Evolutionary conservation across 2,888 invertebrate species (phyloP).

Genomic region (Taphrorychus bicolor): DNA sequence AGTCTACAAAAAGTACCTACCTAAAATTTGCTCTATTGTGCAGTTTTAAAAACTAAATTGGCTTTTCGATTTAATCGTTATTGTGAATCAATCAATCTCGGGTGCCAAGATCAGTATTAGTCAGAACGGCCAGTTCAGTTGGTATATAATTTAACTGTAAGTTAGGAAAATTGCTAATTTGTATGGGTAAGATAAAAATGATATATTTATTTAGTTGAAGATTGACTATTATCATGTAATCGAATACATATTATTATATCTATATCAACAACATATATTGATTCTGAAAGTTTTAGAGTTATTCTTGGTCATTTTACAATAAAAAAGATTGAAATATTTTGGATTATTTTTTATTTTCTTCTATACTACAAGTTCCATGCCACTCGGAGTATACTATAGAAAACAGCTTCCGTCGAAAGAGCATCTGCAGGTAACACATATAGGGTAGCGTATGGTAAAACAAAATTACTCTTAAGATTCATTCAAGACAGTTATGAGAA

Average conservation of each 20-base stretch:
- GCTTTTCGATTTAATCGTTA: constrained; percentile 45
- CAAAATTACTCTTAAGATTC: too few species aligned
- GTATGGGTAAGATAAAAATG: constrained; percentile 44
- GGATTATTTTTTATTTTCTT: not conserved
- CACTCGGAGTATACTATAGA: not conserved
- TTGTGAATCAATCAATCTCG: constrained; percentile 39
- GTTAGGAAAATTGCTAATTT: constrained; percentile 46
- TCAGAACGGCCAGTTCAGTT: constrained; percentile 58
- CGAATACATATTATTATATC: constrained; percentile 59
- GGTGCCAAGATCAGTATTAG: constrained; percentile 60
- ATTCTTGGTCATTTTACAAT: constrained; percentile 77
- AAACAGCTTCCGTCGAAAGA: not conserved
- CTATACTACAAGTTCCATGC: not conserved
- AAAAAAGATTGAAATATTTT: constrained; percentile 60
- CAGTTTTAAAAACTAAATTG: constrained; percentile 35
- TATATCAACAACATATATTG: constrained; percentile 59
- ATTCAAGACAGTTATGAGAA: too few species aligned
- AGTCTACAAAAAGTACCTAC: too few species aligned
- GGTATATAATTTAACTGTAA: constrained; percentile 41
- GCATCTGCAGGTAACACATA: not conserved
- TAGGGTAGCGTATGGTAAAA: too few species aligned
- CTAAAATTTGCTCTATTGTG: constrained; percentile 10
- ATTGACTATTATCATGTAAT: constrained; percentile 58
- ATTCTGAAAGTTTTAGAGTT: constrained; percentile 69
- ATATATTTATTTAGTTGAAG: constrained; percentile 51